These are phyloP conservation scores for Rhorus exstirpatorius DNA, from an alignment of 2,888 invertebrate genomes.

Conservation along the genomic window DNA sequence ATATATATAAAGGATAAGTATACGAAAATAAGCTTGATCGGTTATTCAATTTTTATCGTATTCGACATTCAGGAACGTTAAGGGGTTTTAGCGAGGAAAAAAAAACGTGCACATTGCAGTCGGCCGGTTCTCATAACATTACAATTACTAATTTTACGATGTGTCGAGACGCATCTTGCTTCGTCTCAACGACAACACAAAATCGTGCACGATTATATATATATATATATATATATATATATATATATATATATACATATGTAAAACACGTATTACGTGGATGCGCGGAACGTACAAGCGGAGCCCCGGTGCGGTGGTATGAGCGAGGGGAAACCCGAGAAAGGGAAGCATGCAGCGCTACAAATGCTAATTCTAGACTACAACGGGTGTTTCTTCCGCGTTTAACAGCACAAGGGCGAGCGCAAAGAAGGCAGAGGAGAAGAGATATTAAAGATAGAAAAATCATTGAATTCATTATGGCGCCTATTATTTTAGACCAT, in stretches of 20 bases:
- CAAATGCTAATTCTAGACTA: slow-evolving; percentile 66
- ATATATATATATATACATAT: slow-evolving; percentile 3
- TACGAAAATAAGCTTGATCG: too few species aligned
- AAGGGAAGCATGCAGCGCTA: slow-evolving; percentile 59
- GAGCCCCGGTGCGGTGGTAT: slow-evolving; percentile 6
- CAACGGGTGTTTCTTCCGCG: slow-evolving; percentile 54
- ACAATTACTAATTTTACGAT: slow-evolving; percentile 2
- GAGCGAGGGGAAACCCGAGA: slow-evolving; percentile 47
- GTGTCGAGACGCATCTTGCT: neutral
- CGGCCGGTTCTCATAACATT: too few species aligned
- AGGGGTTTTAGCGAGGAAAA: neutral
- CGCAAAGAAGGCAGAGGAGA: slow-evolving; percentile 28
- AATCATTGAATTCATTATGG: slow-evolving; percentile 60
- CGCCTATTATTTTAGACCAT: slow-evolving; percentile 41
- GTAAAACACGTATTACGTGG: neutral
- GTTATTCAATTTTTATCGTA: too few species aligned
- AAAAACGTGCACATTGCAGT: neutral
- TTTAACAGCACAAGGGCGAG: slow-evolving; percentile 46
- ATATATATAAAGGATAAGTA: too few species aligned
- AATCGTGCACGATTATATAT: neutral
- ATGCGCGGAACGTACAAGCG: slow-evolving; percentile 15
- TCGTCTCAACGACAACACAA: slow-evolving; percentile 1
- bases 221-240: neutral
- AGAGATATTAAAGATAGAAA: slow-evolving; percentile 13
- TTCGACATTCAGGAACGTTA: too few species aligned